Percentiles rank a stretch among this genome's conserved stretches.
Evolutionary conservation across 1,140 invertebrate genomes (phyloP).

Genomic region (Drosophila dunni): DNA sequence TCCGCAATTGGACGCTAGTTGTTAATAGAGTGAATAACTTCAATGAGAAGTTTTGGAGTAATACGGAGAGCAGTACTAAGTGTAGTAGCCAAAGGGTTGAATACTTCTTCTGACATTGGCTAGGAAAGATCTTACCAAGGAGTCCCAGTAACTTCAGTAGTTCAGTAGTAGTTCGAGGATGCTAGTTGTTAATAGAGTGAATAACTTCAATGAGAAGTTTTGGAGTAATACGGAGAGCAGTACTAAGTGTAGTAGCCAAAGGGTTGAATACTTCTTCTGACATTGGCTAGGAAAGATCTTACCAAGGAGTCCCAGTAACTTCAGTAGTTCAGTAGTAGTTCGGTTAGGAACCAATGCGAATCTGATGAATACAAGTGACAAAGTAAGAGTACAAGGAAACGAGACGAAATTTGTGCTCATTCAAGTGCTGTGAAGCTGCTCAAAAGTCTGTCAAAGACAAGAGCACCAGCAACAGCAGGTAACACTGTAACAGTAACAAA

Average conservation of each 20-base stretch:
- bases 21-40: conserved; percentile 17
- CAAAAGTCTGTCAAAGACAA: conserved; percentile 80
- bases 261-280: too few species aligned
- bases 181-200: conserved; percentile 24
- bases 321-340: too few species aligned
- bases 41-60: background rate
- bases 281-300: too few species aligned
- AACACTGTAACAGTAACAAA: conserved; percentile 57
- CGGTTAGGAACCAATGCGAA: background rate
- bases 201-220: background rate
- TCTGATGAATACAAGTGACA: background rate
- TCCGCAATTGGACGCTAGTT: conserved; percentile 45
- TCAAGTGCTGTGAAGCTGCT: conserved; percentile 63
- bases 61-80: background rate
- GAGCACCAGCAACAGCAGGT: conserved; percentile 55
- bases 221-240: background rate
- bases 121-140: too few species aligned
- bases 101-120: too few species aligned
- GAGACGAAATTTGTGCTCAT: conserved; percentile 42
- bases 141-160: too few species aligned
- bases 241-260: too few species aligned
- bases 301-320: too few species aligned
- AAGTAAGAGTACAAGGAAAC: background rate
- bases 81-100: too few species aligned
- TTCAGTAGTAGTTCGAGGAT: too few species aligned